Evolutionary conservation across 2,797 vertebrate genomes (phyloP).

Genomic region (Hapalemur alaotrensis): DNA sequence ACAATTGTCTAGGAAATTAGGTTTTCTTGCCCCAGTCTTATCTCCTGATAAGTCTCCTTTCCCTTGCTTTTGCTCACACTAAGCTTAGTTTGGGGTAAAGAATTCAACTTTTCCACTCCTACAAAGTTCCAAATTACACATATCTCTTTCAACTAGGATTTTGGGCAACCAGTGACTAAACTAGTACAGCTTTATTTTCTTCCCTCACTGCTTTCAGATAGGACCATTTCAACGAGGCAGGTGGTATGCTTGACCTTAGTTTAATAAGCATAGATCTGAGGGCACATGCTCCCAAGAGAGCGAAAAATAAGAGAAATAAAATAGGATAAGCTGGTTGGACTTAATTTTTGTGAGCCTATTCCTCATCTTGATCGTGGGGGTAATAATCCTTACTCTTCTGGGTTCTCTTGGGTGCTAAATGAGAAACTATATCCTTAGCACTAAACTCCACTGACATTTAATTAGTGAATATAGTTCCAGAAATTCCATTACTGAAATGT

Average conservation of each 20-base stretch:
- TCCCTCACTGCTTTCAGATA: neutral
- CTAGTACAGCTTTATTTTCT: neutral
- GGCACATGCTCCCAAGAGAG: neutral
- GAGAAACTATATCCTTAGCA: neutral
- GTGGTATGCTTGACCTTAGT: neutral
- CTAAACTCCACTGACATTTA: neutral
- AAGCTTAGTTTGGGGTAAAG: neutral
- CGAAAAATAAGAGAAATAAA: neutral
- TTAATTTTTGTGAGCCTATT: neutral
- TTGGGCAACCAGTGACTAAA: neutral
- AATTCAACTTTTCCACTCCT: neutral
- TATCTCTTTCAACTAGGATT: neutral
- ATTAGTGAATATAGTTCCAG: neutral
- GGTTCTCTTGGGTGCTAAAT: neutral
- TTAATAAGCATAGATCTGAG: neutral
- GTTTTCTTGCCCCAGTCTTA: neutral
- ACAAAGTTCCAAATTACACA: neutral
- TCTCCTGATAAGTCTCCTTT: neutral
- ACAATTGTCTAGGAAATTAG: neutral
- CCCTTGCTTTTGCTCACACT: neutral
- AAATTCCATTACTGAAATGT: constrained; percentile 1
- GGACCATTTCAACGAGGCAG: neutral
- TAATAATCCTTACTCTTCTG: neutral
- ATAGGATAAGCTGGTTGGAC: neutral
- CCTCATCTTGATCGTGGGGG: neutral